These are phyloP conservation scores for Calonectris borealis DNA, from an alignment of 2,113 vertebrate species.

Conservation along the genomic window DNA sequence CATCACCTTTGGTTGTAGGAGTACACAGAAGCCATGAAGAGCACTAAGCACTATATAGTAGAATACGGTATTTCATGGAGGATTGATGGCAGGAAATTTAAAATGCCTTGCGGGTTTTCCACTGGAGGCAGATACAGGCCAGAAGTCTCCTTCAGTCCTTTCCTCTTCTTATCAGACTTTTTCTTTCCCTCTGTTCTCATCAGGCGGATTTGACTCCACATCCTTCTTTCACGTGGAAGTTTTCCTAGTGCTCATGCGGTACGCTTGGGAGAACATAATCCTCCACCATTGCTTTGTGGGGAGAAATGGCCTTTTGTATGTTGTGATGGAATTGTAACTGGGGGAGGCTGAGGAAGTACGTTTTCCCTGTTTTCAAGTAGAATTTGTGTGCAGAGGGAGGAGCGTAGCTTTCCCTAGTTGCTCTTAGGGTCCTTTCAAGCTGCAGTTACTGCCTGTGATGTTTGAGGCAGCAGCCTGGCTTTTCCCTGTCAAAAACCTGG, in stretches of 20 bases:
- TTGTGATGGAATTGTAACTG: neutral
- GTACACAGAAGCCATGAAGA: neutral
- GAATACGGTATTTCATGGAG: neutral
- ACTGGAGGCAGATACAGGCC: accelerated
- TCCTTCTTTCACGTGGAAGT: neutral
- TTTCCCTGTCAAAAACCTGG: neutral
- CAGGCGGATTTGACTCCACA: neutral
- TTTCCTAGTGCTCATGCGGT: neutral
- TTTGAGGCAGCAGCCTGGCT: neutral
- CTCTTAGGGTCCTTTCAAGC: neutral
- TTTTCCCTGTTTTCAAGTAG: neutral
- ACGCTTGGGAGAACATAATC: neutral
- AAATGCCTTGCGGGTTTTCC: neutral
- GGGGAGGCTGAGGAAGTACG: accelerated
- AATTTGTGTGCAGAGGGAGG: neutral
- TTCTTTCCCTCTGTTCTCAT: neutral
- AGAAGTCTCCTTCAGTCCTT: neutral
- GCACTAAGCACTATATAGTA: neutral
- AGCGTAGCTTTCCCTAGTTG: neutral
- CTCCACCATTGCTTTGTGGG: accelerated
- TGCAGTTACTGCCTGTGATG: neutral
- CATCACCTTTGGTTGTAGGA: neutral
- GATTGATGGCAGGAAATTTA: neutral
- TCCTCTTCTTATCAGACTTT: neutral
- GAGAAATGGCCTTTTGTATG: neutral